phyloP scores from a whole-genome alignment of 2,113 vertebrate genomes.

The Oplegnathus fasciatus region DNA sequence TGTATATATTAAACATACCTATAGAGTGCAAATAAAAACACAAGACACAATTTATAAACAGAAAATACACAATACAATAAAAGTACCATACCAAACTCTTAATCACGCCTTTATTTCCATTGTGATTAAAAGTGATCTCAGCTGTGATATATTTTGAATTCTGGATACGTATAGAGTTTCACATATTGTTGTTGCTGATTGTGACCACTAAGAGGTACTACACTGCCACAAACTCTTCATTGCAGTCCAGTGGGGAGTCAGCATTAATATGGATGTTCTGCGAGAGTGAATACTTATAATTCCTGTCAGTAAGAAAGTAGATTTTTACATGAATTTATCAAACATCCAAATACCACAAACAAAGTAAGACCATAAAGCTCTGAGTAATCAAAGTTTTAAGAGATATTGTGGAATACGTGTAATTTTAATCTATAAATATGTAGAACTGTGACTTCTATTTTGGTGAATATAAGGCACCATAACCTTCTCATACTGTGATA shows the following conservation, averaged over 20 bases:
- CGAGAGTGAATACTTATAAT: background rate
- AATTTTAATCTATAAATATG: conserved; percentile 23
- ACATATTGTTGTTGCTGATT: background rate
- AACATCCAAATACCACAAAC: background rate
- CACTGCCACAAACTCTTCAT: conserved; percentile 12
- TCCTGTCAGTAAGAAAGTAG: background rate
- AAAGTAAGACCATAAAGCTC: background rate
- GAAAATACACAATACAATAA: background rate
- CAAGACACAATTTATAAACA: background rate
- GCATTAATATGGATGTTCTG: background rate
- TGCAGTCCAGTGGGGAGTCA: background rate
- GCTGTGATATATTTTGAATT: background rate
- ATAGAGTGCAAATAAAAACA: background rate
- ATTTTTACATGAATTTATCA: background rate
- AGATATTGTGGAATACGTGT: background rate
- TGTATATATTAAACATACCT: background rate
- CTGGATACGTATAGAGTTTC: background rate
- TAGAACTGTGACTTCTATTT: conserved; percentile 21
- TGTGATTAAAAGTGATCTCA: background rate
- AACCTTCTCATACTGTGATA: conserved; percentile 36
- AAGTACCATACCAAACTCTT: background rate
- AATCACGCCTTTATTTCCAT: background rate
- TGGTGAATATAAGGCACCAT: conserved; percentile 15
- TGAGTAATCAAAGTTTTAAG: background rate
- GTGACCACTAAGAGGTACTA: conserved; percentile 59